Base-by-base conservation (phyloP, 2,113 vertebrate genomes). In the Collichthys lucidus region DNA sequence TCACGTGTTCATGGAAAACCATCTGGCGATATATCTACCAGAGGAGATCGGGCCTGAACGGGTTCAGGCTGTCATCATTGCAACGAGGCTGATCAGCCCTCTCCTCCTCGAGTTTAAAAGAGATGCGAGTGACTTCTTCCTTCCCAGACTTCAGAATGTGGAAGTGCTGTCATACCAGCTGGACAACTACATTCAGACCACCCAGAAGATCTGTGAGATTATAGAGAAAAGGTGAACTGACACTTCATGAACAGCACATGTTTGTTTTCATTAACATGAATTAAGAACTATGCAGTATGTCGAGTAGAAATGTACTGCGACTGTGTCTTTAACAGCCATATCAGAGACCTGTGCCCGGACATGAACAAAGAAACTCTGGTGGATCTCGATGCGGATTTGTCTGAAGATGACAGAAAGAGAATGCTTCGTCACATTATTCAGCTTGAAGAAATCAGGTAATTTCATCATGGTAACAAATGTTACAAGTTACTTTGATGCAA, bases 81-180 rank as follows among this genome's bases (percentile, higher is more conserved):
- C 77, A 2, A 89, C 93, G 0, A 88, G 73, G 31, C 59, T 12
- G 0, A 65, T 90, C 29, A 93, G 82, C 46, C 92, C 91, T 12
- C 91, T 89, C 0, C 92, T 94, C 40, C 61, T 95, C 17, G 19
- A 89, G 44, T 94, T 95, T 24, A 94, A 89, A 81, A 87, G 92
- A 80, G 92, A 94, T 0, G 22, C 59, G 3, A 31, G 16, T 0
- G 68, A 2, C 20, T 92, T 92, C 84, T 95, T 95, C 80, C 22
- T 79, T 4, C 91, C 93, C 24, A 89, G 16, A 52, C 83, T 93
- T 0, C 79, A 77, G 47, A 94, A 95, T 12, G 3, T 87, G 35
- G 90, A 93, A 0, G 92, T 94, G 67, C 46, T 94, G 79, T 57
- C 66, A 0, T 87, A 90, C 46, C 89, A 94, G 76, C 80, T 95